phyloP scores from a whole-genome alignment of 2,113 vertebrate genomes.

The Bagarius yarrelli region DNA sequence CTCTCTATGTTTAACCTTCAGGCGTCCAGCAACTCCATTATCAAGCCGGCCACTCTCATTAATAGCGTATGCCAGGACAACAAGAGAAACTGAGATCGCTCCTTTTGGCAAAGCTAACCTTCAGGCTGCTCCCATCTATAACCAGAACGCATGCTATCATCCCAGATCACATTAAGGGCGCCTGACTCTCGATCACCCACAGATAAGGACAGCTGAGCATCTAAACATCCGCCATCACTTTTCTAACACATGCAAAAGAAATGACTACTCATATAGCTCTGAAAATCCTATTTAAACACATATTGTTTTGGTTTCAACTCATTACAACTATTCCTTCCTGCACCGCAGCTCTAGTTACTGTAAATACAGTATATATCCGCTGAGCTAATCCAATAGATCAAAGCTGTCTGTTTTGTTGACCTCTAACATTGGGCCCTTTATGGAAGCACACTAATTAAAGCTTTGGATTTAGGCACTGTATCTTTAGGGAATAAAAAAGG shows the following conservation, averaged over 20 bases:
- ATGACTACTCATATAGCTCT: not conserved
- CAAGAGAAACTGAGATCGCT: slow-evolving; percentile 33
- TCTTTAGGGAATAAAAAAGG: slow-evolving; percentile 19
- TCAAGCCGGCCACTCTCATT: slow-evolving; percentile 44
- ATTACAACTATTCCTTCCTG: slow-evolving; percentile 2
- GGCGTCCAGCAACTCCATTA: slow-evolving; percentile 47
- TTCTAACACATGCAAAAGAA: not conserved
- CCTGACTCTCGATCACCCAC: slow-evolving; percentile 6
- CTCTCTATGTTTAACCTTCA: slow-evolving; percentile 50
- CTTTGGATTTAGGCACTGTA: slow-evolving; percentile 34
- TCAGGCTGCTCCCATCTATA: slow-evolving; percentile 35
- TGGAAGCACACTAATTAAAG: slow-evolving; percentile 46
- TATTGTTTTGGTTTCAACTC: not conserved
- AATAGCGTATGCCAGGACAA: slow-evolving; percentile 34
- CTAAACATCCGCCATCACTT: not conserved
- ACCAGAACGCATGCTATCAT: slow-evolving; percentile 14
- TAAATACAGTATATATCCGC: slow-evolving; percentile 10
- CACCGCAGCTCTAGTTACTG: not conserved
- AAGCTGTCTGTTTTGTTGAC: slow-evolving; percentile 41
- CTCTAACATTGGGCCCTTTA: slow-evolving; percentile 38
- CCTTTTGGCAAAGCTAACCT: slow-evolving; percentile 39
- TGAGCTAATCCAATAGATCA: slow-evolving; percentile 31
- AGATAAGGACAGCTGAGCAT: slow-evolving; percentile 19
- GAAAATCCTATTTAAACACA: not conserved
- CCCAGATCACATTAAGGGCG: slow-evolving; percentile 20